A percentile compares a stretch with the other conserved stretches of the same genome.
These are phyloP conservation scores for Pygoscelis adeliae DNA, from an alignment of 2,113 vertebrate species.

Conservation along the genomic window DNA sequence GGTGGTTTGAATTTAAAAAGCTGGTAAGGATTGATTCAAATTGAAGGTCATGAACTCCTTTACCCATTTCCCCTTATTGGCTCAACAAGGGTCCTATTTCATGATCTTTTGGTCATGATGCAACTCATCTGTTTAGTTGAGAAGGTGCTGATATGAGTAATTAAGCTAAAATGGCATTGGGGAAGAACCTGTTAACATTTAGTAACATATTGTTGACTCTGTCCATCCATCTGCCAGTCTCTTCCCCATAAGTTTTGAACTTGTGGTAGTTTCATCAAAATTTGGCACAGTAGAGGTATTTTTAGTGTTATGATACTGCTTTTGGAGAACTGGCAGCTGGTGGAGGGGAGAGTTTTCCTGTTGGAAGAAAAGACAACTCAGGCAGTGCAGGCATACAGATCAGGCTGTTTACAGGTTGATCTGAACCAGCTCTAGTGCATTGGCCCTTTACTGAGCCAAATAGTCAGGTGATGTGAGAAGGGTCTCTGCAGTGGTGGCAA, in stretches of 20 bases:
- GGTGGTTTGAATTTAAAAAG: slow-evolving; percentile 47
- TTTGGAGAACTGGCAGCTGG: neutral
- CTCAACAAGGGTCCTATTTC: slow-evolving; percentile 41
- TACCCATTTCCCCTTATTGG: slow-evolving; percentile 23
- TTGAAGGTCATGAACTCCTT: slow-evolving; percentile 51
- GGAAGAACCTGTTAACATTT: slow-evolving; percentile 24
- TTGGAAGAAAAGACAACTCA: neutral
- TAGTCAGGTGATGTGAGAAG: neutral
- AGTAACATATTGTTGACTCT: neutral
- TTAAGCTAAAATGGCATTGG: slow-evolving; percentile 24
- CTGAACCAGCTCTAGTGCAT: neutral
- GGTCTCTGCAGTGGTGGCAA: too few species aligned
- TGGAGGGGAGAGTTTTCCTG: neutral
- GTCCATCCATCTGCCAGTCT: neutral
- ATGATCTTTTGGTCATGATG: slow-evolving; percentile 40
- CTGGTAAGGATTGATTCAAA: slow-evolving; percentile 56
- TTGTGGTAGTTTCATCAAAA: neutral
- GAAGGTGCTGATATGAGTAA: slow-evolving; percentile 43
- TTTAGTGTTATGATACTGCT: neutral
- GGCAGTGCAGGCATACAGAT: fast-evolving
- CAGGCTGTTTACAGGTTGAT: neutral
- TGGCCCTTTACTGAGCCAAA: neutral
- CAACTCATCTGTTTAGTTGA: slow-evolving; percentile 29
- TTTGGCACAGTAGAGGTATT: neutral
- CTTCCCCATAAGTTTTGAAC: neutral